Evolutionary conservation across 1,140 invertebrate genomes (phyloP).

Genomic region (Tigriopus japonicus): DNA sequence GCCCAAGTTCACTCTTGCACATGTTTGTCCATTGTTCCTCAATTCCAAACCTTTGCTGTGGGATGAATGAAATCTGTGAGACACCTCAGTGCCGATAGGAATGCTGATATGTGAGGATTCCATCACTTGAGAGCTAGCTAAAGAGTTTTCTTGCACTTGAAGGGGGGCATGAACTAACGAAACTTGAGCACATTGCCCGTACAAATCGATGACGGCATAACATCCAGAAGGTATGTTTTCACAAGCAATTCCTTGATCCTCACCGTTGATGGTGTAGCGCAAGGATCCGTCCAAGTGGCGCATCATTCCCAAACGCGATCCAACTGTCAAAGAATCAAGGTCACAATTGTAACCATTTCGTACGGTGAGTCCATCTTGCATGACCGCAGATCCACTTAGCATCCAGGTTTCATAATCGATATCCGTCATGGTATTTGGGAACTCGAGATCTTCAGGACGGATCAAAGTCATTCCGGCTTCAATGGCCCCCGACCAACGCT

Average conservation of each 20-base stretch:
- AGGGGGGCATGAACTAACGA: slow-evolving; percentile 22
- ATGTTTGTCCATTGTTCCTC: neutral
- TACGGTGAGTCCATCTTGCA: slow-evolving; percentile 55
- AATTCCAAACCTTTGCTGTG: neutral
- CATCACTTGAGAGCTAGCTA: neutral
- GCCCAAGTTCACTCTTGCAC: slow-evolving; percentile 32
- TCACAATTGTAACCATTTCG: slow-evolving; percentile 63
- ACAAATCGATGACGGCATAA: slow-evolving; percentile 84
- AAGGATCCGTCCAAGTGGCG: slow-evolving; percentile 58
- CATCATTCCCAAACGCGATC: slow-evolving; percentile 50
- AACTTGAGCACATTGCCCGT: slow-evolving; percentile 83
- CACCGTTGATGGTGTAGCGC: slow-evolving; percentile 75
- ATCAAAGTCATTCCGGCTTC: slow-evolving; percentile 54
- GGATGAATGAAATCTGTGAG: neutral
- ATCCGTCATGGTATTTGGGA: slow-evolving; percentile 77
- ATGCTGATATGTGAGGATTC: neutral
- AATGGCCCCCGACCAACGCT: slow-evolving; percentile 24
- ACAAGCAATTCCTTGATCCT: slow-evolving; percentile 72
- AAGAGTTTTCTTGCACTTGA: slow-evolving; percentile 17
- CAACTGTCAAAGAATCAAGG: slow-evolving; percentile 51
- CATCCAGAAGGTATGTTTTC: slow-evolving; percentile 55
- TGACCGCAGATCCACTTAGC: slow-evolving; percentile 54
- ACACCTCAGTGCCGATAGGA: slow-evolving; percentile 5
- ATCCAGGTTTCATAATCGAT: slow-evolving; percentile 81
- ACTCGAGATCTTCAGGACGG: slow-evolving; percentile 60